These are phyloP conservation scores for Casuarius casuarius DNA, from an alignment of 2,113 vertebrate genomes.

Conservation along the genomic window DNA sequence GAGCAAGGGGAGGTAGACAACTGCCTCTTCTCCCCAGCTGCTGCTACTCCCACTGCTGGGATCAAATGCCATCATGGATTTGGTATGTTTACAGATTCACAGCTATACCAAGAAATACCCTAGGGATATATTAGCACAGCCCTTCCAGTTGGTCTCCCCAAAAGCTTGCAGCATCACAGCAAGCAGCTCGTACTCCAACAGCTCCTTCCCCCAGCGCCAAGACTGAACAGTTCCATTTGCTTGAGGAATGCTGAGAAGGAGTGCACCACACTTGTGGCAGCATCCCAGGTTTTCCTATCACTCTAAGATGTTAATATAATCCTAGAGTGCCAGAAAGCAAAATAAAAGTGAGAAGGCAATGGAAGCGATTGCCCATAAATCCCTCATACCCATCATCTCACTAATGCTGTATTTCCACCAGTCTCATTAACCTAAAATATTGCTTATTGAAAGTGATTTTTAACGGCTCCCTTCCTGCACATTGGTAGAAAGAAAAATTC, in stretches of 20 bases:
- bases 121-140: slow-evolving; percentile 14
- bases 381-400: background rate
- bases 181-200: background rate
- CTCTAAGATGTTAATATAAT: slow-evolving; percentile 13
- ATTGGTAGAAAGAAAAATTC: background rate
- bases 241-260: background rate
- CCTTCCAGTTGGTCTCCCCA: background rate
- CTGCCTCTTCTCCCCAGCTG: background rate
- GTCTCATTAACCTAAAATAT: slow-evolving; percentile 42
- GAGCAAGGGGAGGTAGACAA: background rate
- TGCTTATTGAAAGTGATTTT: slow-evolving; percentile 27
- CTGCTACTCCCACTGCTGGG: background rate
- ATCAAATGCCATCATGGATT: slow-evolving; percentile 24
- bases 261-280: background rate
- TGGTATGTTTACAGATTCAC: slow-evolving; percentile 21
- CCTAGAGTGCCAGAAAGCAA: background rate
- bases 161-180: background rate
- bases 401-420: slow-evolving; percentile 31
- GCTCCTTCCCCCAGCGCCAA: background rate
- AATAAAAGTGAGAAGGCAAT: background rate
- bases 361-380: background rate
- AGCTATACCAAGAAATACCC: background rate
- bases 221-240: background rate
- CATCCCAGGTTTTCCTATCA: background rate
- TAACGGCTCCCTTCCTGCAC: background rate